Base-by-base conservation (phyloP, 2,113 vertebrate species). In the Phrynosoma blainvillii region DNA sequence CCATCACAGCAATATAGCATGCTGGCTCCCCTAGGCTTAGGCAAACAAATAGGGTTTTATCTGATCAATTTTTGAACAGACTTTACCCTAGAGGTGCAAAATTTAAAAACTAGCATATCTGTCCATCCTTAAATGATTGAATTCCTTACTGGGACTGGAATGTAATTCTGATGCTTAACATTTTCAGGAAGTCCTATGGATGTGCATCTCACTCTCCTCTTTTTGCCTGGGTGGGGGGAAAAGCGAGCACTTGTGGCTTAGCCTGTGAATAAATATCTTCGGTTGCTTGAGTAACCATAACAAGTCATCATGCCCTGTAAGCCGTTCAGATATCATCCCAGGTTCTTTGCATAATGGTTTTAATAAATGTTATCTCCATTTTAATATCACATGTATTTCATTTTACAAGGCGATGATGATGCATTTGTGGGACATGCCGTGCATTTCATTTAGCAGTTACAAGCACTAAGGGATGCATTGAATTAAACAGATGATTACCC, bases 381-480 rank as follows among this genome's bases (percentile, higher is more conserved):
- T 94, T 95, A 95, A 93, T 95, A 94, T 95, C 87, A 9, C 79
- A 93, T 93, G 93, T 93, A 94, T 96, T 96, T 92, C 78, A 93
- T 93, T 95, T 88, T 94, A 95, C 92, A 95, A 95, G 93, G 92
- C 88, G 87, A 84, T 95, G 92, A 85, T 95, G 93, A 93, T 93
- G 94, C 95, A 94, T 95, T 95, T 93, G 89, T 87, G 90, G 93
- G 92, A 88, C 89, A 91, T 79, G 90, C 91, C 73, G 71, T 83
- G 90, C 89, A 87, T 95, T 95, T 96, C 94, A 93, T 95, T 96
- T 94, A 94, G 95, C 90, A 47, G 88, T 94, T 96, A 94, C 94
- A 93, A 90, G 93, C 90, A 86, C 92, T 94, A 88, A 94, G 95
- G 92, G 92, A 94, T 94, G 87, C 91, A 87, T 13, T 95, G 94